Evolutionary conservation across 2,888 invertebrate genomes (phyloP).

Genomic region (Ephialtes manifestator): DNA sequence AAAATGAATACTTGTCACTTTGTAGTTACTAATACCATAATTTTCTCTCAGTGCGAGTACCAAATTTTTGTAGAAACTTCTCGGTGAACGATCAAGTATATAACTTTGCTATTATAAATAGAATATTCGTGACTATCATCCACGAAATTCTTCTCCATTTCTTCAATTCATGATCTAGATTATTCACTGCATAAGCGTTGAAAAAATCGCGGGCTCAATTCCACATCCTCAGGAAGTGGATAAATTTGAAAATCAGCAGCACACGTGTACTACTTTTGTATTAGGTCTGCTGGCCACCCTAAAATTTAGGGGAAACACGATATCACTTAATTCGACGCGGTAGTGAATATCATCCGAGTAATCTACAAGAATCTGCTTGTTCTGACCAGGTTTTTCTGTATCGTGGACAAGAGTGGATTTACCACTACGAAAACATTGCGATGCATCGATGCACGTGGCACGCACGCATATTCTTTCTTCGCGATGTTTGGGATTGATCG

Average conservation of each 20-base stretch:
- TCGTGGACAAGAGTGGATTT: not conserved
- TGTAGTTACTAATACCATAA: no score
- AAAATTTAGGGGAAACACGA: slow-evolving; percentile 8
- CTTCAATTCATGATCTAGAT: not conserved
- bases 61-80: no score
- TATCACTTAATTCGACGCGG: slow-evolving; percentile 12
- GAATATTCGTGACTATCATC: slow-evolving; percentile 62
- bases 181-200: slow-evolving; percentile 1
- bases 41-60: no score
- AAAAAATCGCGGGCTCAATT: slow-evolving; percentile 43
- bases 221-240: not conserved
- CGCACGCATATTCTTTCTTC: slow-evolving; percentile 67
- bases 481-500: slow-evolving; percentile 72
- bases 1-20: no score
- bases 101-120: not conserved
- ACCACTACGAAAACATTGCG: slow-evolving; percentile 6
- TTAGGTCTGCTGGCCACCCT: not conserved
- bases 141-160: slow-evolving; percentile 42
- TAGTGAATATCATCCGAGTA: not conserved
- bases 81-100: no score
- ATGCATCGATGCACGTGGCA: slow-evolving; percentile 49
- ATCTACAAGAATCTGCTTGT: slow-evolving; percentile 41
- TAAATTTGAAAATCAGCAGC: not conserved
- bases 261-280: not conserved
- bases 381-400: not conserved